Base-by-base conservation (phyloP, 1,140 invertebrate genomes). In the Chelonus insularis region DNA sequence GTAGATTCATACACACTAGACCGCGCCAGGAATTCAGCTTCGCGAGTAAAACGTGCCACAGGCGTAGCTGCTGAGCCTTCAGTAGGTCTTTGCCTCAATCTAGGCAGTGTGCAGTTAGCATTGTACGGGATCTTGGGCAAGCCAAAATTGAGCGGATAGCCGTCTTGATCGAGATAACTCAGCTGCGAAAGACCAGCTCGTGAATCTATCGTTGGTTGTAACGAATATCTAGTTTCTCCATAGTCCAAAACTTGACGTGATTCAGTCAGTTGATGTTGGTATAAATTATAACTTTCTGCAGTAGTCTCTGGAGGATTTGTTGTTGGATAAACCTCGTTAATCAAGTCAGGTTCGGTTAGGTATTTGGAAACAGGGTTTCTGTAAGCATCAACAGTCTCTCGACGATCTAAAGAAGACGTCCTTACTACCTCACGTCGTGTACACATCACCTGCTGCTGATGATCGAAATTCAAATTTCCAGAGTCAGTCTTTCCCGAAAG, bases 61-160 rank as follows among this genome's bases (percentile, higher is more conserved):
- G 85, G 83, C 29, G 83, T 82, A 1, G 86, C 84, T 3, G 88
- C 83, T 32, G 86, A 86, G 6, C 76, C 75, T 8, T 78, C 72
- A 6, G 68, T 47, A 48, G 71, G 69, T 9, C 72, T 60, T n/a
- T 72, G 73, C 72, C 67, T 82, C 71, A 63, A 79, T 73, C 60
- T 84, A 69, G 76, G 84, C 71, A 79, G 82, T 73, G 67, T 84
- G 75, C 79, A 84, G 73, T 63, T 82, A 70, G 60, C 82, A 80
- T 65, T 84, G 79, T 57, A 78, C 37, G 84, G 79, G 23, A 89
- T 81, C 69, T 90, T 90, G 1, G 89, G 90, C 9, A 91, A 76
- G 51, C 91, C 91, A 64, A 91, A 93, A 67, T 94, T 91, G 12
- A 90, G 81, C 0, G 90, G 89, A 72, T 91, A 92, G 0, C 89